Evolutionary conservation across 2,888 invertebrate species (phyloP).

Genomic region (Orthosia gracilis): DNA sequence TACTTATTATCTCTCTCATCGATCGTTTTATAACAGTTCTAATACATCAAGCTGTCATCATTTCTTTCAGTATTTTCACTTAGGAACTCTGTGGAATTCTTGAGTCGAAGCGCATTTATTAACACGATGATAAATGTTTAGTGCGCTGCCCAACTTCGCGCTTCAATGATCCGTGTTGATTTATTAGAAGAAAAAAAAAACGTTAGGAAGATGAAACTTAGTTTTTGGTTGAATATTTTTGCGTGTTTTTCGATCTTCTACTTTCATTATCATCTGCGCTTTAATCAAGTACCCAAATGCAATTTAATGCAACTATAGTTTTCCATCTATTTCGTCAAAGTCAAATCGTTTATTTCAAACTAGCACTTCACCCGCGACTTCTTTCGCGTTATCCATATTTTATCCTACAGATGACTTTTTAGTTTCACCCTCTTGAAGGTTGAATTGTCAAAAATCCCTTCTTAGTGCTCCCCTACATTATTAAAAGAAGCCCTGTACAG

Average conservation of each 20-base stretch:
- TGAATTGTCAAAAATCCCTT: too few species aligned
- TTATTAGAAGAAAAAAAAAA: conserved; percentile 39
- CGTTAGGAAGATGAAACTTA: conserved; percentile 33
- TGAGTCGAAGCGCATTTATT: conserved; percentile 39
- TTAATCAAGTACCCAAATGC: background rate
- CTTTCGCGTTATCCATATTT: too few species aligned
- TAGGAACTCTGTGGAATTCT: conserved; percentile 42
- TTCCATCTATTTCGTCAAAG: background rate
- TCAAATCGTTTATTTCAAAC: too few species aligned
- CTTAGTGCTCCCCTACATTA: too few species aligned
- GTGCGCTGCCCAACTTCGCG: conserved; percentile 40
- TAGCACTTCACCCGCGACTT: too few species aligned
- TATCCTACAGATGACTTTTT: too few species aligned
- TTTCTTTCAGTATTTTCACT: conserved; percentile 58
- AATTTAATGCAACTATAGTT: background rate
- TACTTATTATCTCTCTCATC: conserved; percentile 27
- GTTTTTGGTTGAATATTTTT: conserved; percentile 34
- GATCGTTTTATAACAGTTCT: conserved; percentile 28
- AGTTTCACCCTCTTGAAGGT: too few species aligned
- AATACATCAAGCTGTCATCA: conserved; percentile 46
- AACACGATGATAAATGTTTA: conserved; percentile 47
- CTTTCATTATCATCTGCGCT: background rate
- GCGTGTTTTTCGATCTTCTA: conserved; percentile 14
- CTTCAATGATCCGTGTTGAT: conserved; percentile 57
- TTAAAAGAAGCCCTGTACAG: too few species aligned